Percentiles rank a stretch among this genome's conserved stretches.
Evolutionary conservation across 2,888 invertebrate species (phyloP).

Genomic region (Sinodicranocentrus sp.): DNA sequence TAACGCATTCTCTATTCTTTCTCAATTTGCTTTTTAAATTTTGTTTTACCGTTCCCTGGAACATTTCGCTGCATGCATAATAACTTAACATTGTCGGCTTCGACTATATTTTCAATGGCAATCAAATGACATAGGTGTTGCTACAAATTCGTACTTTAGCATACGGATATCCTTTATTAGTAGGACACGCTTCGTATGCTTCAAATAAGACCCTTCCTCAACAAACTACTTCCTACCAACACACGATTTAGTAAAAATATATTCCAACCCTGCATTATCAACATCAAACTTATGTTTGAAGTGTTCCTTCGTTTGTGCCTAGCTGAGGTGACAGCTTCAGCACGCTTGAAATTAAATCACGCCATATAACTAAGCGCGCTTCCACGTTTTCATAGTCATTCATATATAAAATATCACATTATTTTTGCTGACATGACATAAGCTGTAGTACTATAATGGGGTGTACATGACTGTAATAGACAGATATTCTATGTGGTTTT

Average conservation of each 20-base stretch:
- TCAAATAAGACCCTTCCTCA: background rate
- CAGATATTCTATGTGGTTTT: background rate
- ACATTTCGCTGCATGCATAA: background rate
- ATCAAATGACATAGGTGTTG: background rate
- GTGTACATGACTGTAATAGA: too few species aligned
- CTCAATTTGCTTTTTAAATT: too few species aligned
- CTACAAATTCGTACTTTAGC: background rate
- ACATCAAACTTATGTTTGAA: too few species aligned
- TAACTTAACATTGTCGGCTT: background rate
- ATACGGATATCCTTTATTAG: conserved; percentile 11
- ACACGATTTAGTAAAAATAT: too few species aligned
- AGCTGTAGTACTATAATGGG: too few species aligned
- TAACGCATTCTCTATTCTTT: too few species aligned
- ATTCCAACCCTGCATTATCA: too few species aligned
- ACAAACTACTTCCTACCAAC: background rate
- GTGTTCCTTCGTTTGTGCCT: too few species aligned
- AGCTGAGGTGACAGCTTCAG: conserved; percentile 1
- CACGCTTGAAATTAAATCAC: background rate
- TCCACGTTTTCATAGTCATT: conserved; percentile 11
- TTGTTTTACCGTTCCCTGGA: conserved; percentile 7
- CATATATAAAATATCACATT: conserved; percentile 12
- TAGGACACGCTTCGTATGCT: background rate
- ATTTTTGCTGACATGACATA: conserved; percentile 9
- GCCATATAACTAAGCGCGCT: background rate
- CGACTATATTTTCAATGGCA: too few species aligned